Conservation (phyloP, 2,113 vertebrate species). For the Sminthopsis crassicaudata region DNA sequence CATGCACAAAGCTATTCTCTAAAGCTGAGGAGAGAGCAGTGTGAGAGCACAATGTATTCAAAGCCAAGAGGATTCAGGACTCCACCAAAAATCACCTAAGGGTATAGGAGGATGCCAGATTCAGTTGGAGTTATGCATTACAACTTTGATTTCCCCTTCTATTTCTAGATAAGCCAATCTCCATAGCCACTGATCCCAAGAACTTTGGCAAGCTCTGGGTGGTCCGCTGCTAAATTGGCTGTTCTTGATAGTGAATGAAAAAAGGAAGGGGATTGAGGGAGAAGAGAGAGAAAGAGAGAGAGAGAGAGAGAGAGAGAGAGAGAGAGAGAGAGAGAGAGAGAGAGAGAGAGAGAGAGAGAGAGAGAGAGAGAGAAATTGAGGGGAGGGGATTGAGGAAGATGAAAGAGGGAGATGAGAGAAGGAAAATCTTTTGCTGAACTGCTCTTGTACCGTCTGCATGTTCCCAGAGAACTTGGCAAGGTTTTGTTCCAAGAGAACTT, state of each 20-base stretch:
- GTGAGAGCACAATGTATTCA: constrained; percentile 22
- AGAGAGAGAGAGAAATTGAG: constrained; percentile 72
- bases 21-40: constrained; percentile 2
- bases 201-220: constrained; percentile 23
- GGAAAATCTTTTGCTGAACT: constrained; percentile 72
- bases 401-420: constrained; percentile 80
- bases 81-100: constrained; percentile 51
- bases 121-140: constrained; percentile 45
- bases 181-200: constrained; percentile 53
- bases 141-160: constrained; percentile 67
- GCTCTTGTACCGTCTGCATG: constrained; percentile 54
- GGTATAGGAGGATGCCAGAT: constrained; percentile 50
- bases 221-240: constrained; percentile 67
- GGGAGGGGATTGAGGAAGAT: constrained; percentile 75
- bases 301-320: constrained; percentile 62
- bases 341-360: constrained; percentile 65
- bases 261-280: constrained; percentile 43
- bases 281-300: constrained; percentile 59
- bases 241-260: constrained; percentile 70
- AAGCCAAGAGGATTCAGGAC: constrained; percentile 33
- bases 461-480: constrained; percentile 68
- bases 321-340: constrained; percentile 57
- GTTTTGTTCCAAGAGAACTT: constrained; percentile 74
- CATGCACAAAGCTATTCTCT: not conserved
- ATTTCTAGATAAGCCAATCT: constrained; percentile 49